Conservation (phyloP, 1,140 invertebrate species). For the Diuraphis noxia region DNA sequence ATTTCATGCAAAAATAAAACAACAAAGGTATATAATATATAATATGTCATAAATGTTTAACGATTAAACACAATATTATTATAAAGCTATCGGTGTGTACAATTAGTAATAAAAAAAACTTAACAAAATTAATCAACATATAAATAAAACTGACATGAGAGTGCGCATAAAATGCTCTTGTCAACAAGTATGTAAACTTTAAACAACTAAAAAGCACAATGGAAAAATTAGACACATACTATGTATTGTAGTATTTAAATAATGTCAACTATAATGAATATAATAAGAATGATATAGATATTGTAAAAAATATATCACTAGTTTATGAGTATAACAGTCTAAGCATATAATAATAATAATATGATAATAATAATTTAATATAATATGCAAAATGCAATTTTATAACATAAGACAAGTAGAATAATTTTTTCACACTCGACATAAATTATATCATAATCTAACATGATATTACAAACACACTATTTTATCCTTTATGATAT, state of each 20-base stretch:
- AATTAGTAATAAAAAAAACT: not conserved
- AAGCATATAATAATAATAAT: slow-evolving; percentile 4
- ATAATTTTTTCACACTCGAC: not conserved
- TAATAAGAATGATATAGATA: not conserved
- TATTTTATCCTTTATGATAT: not conserved
- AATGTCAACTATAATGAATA: not conserved
- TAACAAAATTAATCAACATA: slow-evolving; percentile 16
- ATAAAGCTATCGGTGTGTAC: not conserved
- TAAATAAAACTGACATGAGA: not conserved
- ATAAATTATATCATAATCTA: not conserved
- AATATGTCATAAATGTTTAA: not conserved
- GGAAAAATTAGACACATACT: not conserved
- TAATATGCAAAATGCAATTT: not conserved
- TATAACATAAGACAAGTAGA: not conserved
- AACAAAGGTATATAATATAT: not conserved
- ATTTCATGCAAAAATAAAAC: not conserved
- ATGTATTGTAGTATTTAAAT: not conserved
- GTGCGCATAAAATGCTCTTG: not conserved
- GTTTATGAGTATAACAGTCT: not conserved
- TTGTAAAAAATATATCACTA: not conserved
- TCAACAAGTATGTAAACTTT: not conserved
- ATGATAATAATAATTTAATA: slow-evolving; percentile 19
- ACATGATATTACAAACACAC: not conserved
- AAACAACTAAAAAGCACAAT: not conserved
- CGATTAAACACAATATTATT: not conserved